phyloP scores from a whole-genome alignment of 2,113 vertebrate species.

The Oncorhynchus masou region DNA sequence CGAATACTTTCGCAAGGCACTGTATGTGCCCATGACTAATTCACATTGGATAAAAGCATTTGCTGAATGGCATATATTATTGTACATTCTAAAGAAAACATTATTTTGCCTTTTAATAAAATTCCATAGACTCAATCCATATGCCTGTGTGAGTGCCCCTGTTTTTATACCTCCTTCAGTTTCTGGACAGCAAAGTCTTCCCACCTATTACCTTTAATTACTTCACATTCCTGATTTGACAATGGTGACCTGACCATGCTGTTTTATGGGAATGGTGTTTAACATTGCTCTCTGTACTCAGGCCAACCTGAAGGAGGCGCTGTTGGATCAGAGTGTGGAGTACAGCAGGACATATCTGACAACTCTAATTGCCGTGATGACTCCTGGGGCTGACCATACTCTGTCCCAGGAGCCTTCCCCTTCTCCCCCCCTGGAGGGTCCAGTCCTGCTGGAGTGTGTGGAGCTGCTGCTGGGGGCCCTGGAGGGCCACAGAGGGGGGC shows the following conservation, averaged over 20 bases:
- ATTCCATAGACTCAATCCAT: background rate
- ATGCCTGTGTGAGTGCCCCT: background rate
- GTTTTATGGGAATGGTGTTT: background rate
- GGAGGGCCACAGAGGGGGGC: slow-evolving; percentile 70
- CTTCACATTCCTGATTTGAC: background rate
- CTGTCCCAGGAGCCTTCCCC: slow-evolving; percentile 11
- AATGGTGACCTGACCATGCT: background rate
- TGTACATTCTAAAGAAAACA: slow-evolving; percentile 10
- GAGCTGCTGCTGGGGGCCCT: slow-evolving; percentile 72
- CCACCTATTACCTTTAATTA: too few species aligned
- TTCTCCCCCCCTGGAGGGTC: slow-evolving; percentile 15
- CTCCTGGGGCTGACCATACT: slow-evolving; percentile 9
- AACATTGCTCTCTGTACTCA: slow-evolving; percentile 46
- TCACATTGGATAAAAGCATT: too few species aligned
- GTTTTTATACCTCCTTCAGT: background rate
- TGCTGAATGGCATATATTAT: background rate
- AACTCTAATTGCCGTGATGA: slow-evolving; percentile 69
- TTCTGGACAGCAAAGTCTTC: too few species aligned
- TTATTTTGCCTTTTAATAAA: background rate
- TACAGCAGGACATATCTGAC: slow-evolving; percentile 76
- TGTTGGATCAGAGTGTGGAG: slow-evolving; percentile 58
- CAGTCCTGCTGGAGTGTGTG: slow-evolving; percentile 57
- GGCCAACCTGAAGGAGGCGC: slow-evolving; percentile 72
- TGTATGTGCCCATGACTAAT: background rate
- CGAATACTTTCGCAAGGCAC: too few species aligned